Percentiles rank a stretch among this genome's conserved stretches.
Conservation (phyloP, 1,140 invertebrate species). For the Drosophila sp. region DNA sequence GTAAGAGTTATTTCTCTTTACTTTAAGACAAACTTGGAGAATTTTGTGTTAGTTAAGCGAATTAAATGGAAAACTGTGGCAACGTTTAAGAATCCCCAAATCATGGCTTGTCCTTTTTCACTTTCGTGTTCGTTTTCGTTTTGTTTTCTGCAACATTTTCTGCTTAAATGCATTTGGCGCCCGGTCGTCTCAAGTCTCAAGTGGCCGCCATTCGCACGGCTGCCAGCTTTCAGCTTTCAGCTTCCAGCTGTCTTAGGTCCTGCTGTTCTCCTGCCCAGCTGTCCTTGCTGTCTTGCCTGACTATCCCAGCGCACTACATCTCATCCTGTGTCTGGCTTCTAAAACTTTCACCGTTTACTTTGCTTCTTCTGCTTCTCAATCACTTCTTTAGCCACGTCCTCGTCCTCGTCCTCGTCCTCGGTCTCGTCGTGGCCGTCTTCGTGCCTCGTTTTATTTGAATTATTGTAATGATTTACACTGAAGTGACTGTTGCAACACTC, state of each 20-base stretch:
- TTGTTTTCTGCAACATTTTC: constrained; percentile 60
- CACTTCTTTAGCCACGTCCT: constrained; percentile 3
- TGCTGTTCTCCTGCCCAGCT: constrained; percentile 8
- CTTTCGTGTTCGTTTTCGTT: not conserved
- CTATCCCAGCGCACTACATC: constrained; percentile 21
- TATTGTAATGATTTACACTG: constrained; percentile 73
- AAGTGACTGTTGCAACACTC: constrained; percentile 58
- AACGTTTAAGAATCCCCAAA: constrained; percentile 69
- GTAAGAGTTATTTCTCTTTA: constrained; percentile 1
- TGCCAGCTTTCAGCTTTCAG: constrained; percentile 46
- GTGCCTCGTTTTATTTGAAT: constrained; percentile 55
- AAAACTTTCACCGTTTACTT: constrained; percentile 68
- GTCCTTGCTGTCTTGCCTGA: constrained; percentile 22
- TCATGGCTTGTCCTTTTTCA: constrained; percentile 46
- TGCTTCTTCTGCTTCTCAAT: constrained; percentile 14
- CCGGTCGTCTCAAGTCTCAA: constrained; percentile 61
- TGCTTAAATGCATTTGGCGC: constrained; percentile 77
- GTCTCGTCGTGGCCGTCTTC: constrained; percentile 2
- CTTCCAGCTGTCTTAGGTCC: constrained; percentile 40
- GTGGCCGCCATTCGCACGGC: constrained; percentile 44
- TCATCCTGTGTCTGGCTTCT: constrained; percentile 35
- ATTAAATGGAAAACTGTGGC: constrained; percentile 42
- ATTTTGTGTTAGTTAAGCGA: constrained; percentile 34
- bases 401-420: not conserved
- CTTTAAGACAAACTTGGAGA: constrained; percentile 14